Conservation (phyloP, 1,140 invertebrate genomes). For the roundworm (Caenorhabditis elegans) region WBcel235 BX284605.5:9640501-9641000, state of each 20-base stretch:
- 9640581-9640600: too few species aligned
- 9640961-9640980: background rate
- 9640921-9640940: background rate
- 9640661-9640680: too few species aligned
- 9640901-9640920: background rate
- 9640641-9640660: too few species aligned
- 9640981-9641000: background rate
- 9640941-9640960: background rate
- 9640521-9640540: too few species aligned
- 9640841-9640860: background rate
- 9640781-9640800: background rate
- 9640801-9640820: background rate
- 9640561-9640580: too few species aligned
- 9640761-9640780: background rate
- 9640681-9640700: too few species aligned
- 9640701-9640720: background rate
- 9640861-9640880: background rate
- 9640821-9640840: background rate
- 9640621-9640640: too few species aligned
- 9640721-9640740: too few species aligned
- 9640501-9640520: too few species aligned
- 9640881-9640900: background rate
- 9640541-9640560: too few species aligned
- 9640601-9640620: too few species aligned
- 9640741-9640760: background rate